A percentile compares a stretch with the other conserved stretches of the same genome.
Conservation (phyloP, 2,797 vertebrate genomes). For the Anas acuta region DNA sequence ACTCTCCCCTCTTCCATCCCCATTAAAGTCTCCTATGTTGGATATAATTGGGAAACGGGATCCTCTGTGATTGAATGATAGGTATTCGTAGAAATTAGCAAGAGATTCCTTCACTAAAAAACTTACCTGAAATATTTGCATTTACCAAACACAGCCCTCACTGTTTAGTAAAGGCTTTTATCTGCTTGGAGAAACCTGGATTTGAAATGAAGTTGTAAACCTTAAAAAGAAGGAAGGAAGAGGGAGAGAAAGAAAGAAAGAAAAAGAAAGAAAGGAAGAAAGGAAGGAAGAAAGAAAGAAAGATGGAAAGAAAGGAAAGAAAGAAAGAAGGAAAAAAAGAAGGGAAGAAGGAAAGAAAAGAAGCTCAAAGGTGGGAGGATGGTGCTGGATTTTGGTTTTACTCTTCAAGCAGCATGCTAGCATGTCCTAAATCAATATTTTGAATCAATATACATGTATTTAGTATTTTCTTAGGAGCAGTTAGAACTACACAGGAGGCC, state of each 20-base stretch:
- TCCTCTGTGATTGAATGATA: neutral
- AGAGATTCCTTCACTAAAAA: neutral
- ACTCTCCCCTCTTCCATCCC: neutral
- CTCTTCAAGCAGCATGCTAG: neutral
- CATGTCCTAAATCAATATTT: neutral
- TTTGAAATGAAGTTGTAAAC: neutral
- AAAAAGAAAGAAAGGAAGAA: neutral
- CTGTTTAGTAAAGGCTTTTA: neutral
- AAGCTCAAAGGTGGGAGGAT: neutral
- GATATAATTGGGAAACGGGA: neutral
- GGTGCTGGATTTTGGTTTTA: neutral
- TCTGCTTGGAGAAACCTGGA: neutral
- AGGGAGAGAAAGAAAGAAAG: neutral
- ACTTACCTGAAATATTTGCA: neutral
- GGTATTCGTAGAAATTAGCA: slow-evolving; percentile 1
- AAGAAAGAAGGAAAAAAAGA: neutral
- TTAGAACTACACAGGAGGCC: neutral
- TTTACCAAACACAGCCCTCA: neutral
- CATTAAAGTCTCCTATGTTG: neutral
- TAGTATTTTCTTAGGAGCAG: neutral
- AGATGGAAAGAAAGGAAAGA: no score
- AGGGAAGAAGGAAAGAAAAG: neutral
- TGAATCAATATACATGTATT: neutral
- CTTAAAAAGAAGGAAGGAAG: neutral
- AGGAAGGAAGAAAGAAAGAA: no score